Evolutionary conservation across 2,113 vertebrate species (phyloP).

Genomic region (Uropsilus gracilis): DNA sequence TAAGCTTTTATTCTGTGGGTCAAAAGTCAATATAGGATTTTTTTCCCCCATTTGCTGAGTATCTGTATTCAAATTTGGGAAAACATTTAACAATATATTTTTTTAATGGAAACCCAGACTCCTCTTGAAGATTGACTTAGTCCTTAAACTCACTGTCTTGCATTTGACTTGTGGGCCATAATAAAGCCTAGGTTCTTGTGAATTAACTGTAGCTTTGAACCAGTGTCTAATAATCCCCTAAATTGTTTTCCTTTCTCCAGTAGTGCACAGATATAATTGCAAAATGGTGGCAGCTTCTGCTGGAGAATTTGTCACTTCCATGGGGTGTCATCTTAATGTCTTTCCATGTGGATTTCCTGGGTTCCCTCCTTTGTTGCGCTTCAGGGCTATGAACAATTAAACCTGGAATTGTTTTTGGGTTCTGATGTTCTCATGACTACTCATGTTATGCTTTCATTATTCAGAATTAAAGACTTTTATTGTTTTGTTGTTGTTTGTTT

Average conservation of each 20-base stretch:
- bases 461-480: neutral
- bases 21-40: neutral
- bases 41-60: neutral
- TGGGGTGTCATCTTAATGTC: neutral
- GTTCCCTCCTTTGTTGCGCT: neutral
- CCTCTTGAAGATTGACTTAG: neutral
- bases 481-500: neutral
- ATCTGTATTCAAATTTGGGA: neutral
- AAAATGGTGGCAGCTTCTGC: neutral
- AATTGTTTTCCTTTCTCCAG: neutral
- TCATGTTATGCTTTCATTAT: neutral
- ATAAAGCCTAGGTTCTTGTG: neutral
- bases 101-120: neutral
- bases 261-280: neutral
- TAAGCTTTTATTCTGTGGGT: neutral
- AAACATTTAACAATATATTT: conserved; percentile 4
- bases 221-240: neutral
- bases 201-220: neutral
- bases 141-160: neutral
- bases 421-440: neutral
- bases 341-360: neutral
- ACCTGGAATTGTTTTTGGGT: neutral
- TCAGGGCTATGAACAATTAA: neutral
- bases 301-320: neutral
- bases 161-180: neutral